Base-by-base conservation (phyloP, 2,888 invertebrate genomes). In the Branchipolynoe longqiensis region DNA sequence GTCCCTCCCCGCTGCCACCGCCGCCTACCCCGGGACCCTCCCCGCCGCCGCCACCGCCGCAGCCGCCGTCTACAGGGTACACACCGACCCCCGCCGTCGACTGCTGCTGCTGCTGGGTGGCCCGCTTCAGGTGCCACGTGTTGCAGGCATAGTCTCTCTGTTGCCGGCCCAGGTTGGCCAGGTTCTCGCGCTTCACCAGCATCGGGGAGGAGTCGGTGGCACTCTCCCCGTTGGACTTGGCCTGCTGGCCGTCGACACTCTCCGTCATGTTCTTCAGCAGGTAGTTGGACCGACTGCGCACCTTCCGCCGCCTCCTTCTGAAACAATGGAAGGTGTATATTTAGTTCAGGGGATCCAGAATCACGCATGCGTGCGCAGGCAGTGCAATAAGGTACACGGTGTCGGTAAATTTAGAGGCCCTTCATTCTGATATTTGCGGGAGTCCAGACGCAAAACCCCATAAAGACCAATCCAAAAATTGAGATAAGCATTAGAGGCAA, bases 281-380 rank as follows among this genome's bases (percentile, higher is more conserved):
- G 82, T 87, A 87, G 78, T 87, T 87, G 33, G 87, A 87, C 22
- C 87, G 86, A 59, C 87, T 87, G 28, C 87, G 85, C 0, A 87
- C 84, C 69, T 86, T 86, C 82, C 86, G 33, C 36, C 84, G 78
- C 3, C 87, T 84, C 6, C 87, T 81, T 69, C 87, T 87, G 86
- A 69, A 87, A n/a, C n/a, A n/a, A n/a, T n/a, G n/a, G n/a, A n/a
- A n/a, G n/a, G n/a, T n/a, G n/a, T n/a, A n/a, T n/a, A n/a, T n/a
- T n/a, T n/a, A n/a, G n/a, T n/a, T n/a, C n/a, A n/a, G n/a, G n/a
- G n/a, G n/a, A n/a, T n/a, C n/a, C n/a, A n/a, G n/a, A n/a, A n/a
- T n/a, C n/a, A n/a, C n/a, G n/a, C n/a, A n/a, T n/a, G n/a, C n/a
- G n/a, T n/a, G n/a, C n/a, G n/a, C n/a, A n/a, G n/a, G n/a, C n/a